Conservation (phyloP, 23 tunicate genomes). For the Phallusia fumigata region DNA sequence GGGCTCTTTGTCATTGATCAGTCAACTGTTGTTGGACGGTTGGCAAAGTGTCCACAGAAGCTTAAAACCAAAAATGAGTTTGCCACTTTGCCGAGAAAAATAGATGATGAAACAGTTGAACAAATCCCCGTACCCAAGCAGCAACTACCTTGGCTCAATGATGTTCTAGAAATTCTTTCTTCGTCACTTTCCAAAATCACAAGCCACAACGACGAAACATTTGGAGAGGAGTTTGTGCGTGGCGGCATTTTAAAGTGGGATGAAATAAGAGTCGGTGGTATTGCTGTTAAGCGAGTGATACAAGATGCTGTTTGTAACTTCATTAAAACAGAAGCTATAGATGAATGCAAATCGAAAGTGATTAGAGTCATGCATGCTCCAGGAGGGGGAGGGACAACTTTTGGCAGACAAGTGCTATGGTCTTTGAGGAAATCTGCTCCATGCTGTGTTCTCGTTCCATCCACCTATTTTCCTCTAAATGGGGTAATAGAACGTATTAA, state of each 20-base stretch:
- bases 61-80: not conserved
- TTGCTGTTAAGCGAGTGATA: conserved; percentile 30
- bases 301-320: not conserved
- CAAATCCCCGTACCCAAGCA: not conserved
- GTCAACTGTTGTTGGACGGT: not conserved
- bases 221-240: conserved; percentile 55
- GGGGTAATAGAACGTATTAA: conserved; percentile 30
- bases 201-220: not conserved
- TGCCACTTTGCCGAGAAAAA: not conserved
- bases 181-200: too few relatives aligned
- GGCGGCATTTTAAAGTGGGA: conserved; percentile 49
- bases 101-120: not conserved
- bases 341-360: conserved; percentile 32
- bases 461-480: conserved; percentile 18
- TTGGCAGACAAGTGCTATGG: conserved; percentile 65
- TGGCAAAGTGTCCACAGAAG: not conserved
- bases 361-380: conserved; percentile 48
- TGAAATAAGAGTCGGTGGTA: conserved; percentile 3
- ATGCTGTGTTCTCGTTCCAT: conserved; percentile 26
- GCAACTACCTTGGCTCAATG: conserved; percentile 17
- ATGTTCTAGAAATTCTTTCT: conserved; percentile 9
- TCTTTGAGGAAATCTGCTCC: conserved; percentile 43
- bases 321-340: too few relatives aligned
- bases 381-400: conserved; percentile 77
- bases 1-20: not conserved